Percentiles rank a stretch among this genome's conserved stretches.
phyloP scores from a whole-genome alignment of 2,113 vertebrate genomes.

The Sceloporus undulatus region DNA sequence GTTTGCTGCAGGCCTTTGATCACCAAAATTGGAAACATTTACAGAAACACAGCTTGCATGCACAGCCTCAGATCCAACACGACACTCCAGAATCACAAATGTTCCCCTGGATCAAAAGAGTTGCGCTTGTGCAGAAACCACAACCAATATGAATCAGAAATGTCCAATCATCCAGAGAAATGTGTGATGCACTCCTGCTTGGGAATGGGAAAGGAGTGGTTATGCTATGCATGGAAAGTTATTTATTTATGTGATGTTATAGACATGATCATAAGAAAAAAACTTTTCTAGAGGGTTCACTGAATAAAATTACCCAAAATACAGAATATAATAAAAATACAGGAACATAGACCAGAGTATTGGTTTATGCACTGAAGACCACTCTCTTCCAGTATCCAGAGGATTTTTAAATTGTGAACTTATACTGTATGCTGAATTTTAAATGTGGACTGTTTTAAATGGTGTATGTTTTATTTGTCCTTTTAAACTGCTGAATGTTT shows the following conservation, averaged over 20 bases:
- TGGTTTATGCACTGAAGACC: too few relatives aligned
- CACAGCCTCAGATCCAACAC: slow-evolving; percentile 50
- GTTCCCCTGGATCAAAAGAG: background rate
- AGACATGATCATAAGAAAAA: too few relatives aligned
- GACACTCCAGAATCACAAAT: slow-evolving; percentile 21
- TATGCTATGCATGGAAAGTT: slow-evolving; percentile 31
- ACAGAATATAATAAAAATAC: background rate
- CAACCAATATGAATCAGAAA: background rate
- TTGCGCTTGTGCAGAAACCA: background rate
- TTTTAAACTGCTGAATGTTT: too few relatives aligned
- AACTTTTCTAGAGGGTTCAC: background rate
- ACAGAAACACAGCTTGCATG: slow-evolving; percentile 57
- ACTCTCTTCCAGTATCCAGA: too few relatives aligned
- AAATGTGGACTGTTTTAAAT: too few relatives aligned
- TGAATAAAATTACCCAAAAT: background rate
- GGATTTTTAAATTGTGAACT: too few relatives aligned
- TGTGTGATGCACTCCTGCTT: background rate
- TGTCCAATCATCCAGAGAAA: background rate
- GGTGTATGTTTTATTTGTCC: too few relatives aligned
- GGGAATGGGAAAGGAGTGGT: background rate
- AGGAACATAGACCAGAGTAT: background rate
- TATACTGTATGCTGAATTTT: too few relatives aligned
- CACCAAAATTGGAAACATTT: slow-evolving; percentile 76
- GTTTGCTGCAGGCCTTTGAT: slow-evolving; percentile 69
- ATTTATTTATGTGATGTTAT: background rate